Evolutionary conservation across 2,888 invertebrate species (phyloP).

Genomic region (Drosophila tanythrix): DNA sequence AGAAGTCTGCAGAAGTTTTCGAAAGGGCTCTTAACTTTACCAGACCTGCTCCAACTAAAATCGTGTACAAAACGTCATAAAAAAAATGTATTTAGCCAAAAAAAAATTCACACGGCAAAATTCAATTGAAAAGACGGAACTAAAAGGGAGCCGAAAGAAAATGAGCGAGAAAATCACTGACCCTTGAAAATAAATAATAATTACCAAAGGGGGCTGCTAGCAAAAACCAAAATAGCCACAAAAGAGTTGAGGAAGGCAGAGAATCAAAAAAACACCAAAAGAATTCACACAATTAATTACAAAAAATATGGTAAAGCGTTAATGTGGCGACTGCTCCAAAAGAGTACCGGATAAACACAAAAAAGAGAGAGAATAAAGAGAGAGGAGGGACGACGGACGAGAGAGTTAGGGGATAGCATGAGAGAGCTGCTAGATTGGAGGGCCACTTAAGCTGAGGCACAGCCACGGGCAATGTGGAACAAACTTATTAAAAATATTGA

Average conservation of each 20-base stretch:
- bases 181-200: conserved; percentile 70
- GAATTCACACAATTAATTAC: conserved; percentile 55
- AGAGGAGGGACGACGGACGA: neutral
- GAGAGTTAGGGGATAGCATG: neutral
- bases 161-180: conserved; percentile 60
- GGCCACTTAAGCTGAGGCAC: conserved; percentile 25
- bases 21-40: neutral
- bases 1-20: neutral
- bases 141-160: conserved; percentile 24
- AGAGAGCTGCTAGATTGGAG: neutral
- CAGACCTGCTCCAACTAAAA: conserved; percentile 1
- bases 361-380: neutral
- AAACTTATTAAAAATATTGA: conserved; percentile 63
- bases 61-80: neutral
- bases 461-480: conserved; percentile 50
- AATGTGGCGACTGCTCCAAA: conserved; percentile 43
- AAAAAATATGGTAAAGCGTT: conserved; percentile 43
- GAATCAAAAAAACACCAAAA: conserved; percentile 28
- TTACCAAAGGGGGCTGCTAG: conserved; percentile 33
- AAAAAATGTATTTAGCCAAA: conserved; percentile 17
- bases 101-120: conserved; percentile 60
- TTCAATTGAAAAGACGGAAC: conserved; percentile 44
- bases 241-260: conserved; percentile 48
- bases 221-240: conserved; percentile 32
- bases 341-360: conserved; percentile 4